A percentile compares a stretch with the other conserved stretches of the same genome.
Conservation (phyloP, 2,113 vertebrate genomes). For the Clarias batrachus region DNA sequence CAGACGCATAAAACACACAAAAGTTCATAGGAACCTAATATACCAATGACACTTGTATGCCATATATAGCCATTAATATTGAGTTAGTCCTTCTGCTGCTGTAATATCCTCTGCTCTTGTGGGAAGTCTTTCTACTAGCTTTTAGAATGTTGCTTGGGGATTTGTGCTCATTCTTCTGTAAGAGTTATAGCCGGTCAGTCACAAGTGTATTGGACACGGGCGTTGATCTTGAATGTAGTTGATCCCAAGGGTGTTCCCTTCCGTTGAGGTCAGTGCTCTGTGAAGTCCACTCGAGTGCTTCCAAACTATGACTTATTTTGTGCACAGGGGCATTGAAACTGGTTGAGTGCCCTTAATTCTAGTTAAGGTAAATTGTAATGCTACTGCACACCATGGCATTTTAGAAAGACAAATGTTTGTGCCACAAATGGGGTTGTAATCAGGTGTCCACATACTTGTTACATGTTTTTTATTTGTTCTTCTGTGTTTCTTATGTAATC, state of each 20-base stretch:
- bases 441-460: background rate
- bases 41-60: background rate
- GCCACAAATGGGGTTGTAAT: background rate
- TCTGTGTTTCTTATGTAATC: background rate
- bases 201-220: background rate
- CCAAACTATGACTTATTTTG: background rate
- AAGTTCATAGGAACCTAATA: background rate
- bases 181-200: background rate
- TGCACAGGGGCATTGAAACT: background rate
- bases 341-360: background rate
- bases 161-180: background rate
- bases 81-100: background rate
- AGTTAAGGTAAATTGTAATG: background rate
- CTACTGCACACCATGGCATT: background rate
- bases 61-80: background rate
- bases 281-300: background rate
- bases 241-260: background rate
- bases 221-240: background rate
- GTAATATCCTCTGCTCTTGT: background rate
- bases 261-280: background rate
- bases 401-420: background rate
- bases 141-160: background rate
- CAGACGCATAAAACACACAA: background rate
- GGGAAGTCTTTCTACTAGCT: background rate
- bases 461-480: background rate